phyloP scores from a whole-genome alignment of 1,140 invertebrate genomes.

The Adoxophyes honmai region DNA sequence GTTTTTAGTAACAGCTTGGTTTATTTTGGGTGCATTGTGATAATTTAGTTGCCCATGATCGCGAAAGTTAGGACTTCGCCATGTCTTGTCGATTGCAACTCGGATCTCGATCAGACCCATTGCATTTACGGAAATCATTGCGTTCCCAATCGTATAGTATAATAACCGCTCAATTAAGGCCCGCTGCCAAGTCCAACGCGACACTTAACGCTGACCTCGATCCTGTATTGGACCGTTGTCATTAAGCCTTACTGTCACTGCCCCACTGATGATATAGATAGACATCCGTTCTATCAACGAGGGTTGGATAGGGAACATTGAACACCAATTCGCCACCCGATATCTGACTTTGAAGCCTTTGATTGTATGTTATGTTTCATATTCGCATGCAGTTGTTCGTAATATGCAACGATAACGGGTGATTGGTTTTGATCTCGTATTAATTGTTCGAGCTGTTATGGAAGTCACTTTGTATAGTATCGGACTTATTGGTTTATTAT shows the following conservation, averaged over 20 bases:
- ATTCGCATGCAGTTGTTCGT: slow-evolving; percentile 22
- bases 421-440: slow-evolving; percentile 49
- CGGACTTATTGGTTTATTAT: too few species aligned
- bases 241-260: slow-evolving; percentile 51
- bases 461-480: slow-evolving; percentile 13
- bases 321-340: slow-evolving; percentile 9
- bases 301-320: slow-evolving; percentile 39
- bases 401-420: slow-evolving; percentile 25
- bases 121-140: neutral
- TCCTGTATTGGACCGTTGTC: slow-evolving; percentile 53
- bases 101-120: too few species aligned
- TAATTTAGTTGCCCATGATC: too few species aligned
- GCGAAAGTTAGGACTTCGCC: too few species aligned
- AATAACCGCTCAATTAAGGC: slow-evolving; percentile 40
- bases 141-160: slow-evolving; percentile 19
- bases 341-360: slow-evolving; percentile 31
- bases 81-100: too few species aligned
- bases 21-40: too few species aligned
- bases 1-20: too few species aligned
- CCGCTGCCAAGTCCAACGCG: slow-evolving; percentile 37
- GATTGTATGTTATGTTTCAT: slow-evolving; percentile 22
- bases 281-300: slow-evolving; percentile 46
- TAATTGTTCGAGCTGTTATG: slow-evolving; percentile 54
- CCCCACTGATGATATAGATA: slow-evolving; percentile 41
- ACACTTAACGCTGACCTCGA: slow-evolving; percentile 41